Percentiles rank a stretch among this genome's conserved stretches.
These are phyloP conservation scores for Tigriopus japonicus DNA, from an alignment of 1,140 invertebrate genomes.

Conservation along the genomic window DNA sequence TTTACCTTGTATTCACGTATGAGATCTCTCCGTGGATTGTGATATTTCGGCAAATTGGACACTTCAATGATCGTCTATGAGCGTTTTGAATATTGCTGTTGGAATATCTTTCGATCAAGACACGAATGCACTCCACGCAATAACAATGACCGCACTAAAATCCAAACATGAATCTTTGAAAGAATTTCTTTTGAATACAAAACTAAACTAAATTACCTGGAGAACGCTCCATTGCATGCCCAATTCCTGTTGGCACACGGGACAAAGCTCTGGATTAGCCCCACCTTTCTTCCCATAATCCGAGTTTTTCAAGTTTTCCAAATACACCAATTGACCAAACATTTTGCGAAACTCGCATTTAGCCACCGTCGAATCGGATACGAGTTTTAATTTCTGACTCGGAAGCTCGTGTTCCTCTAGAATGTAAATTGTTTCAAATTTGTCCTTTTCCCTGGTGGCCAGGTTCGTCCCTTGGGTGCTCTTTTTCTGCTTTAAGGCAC, in stretches of 20 bases:
- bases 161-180: background rate
- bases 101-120: constrained; percentile 22
- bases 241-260: constrained; percentile 40
- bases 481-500: constrained; percentile 17
- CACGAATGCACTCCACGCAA: constrained; percentile 39
- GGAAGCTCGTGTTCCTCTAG: constrained; percentile 29
- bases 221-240: constrained; percentile 43
- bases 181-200: background rate
- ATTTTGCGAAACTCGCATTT: constrained; percentile 27
- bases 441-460: constrained; percentile 19
- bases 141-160: constrained; percentile 41
- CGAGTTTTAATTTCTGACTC: constrained; percentile 22
- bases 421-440: constrained; percentile 27
- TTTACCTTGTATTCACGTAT: constrained; percentile 33
- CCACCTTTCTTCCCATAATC: constrained; percentile 25
- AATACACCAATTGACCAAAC: constrained; percentile 33
- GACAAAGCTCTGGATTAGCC: constrained; percentile 41
- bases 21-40: constrained; percentile 35
- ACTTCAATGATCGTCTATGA: constrained; percentile 25
- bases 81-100: constrained; percentile 16
- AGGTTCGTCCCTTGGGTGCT: constrained; percentile 15
- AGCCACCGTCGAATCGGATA: constrained; percentile 24
- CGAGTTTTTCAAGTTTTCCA: constrained; percentile 32
- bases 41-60: constrained; percentile 43
- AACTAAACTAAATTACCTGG: constrained; percentile 16